Base-by-base conservation (phyloP, 2,888 invertebrate genomes). In the Troilus luridus region DNA sequence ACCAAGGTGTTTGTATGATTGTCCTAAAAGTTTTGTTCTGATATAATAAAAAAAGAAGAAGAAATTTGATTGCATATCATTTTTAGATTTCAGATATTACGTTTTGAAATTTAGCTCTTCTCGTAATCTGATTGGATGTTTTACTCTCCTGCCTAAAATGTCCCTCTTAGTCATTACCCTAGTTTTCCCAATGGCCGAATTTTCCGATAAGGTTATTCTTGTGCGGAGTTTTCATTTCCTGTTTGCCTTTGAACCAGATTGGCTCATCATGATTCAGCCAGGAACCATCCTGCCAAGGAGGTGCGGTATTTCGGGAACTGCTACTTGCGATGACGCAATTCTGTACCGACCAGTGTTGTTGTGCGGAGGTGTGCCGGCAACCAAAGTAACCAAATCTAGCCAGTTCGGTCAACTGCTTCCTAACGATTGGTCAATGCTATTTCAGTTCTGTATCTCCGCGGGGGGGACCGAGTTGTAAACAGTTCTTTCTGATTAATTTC, bases 241-340 rank as follows among this genome's bases (percentile, higher is more conserved):
- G 85, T 85, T 85, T 85, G 56, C 56, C 11, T 9, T 85, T 58
- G 21, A 56, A 27, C 72, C 72, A 77, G 72, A 77, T 27, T 77
- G 72, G 72, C 72, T 41, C 72, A 41, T 41, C 27, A 8, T 85
- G 85, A 85, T 85, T 85, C 85, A 58, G 56, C 72, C 41, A 17
- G 14, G 14, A 77, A 77, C 27, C 56, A 85, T 85, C n/a, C n/a
- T 85, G 56, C 54, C 85, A 85, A 85, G 56, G 56, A 85, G 85
- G 6, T n/a, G 85, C 56, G 85, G 54, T 85, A 85, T 85, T 85
- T 85, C n/a, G 85, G 85, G 85, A 85, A 41, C 72, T 21, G 85
- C 56, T 85, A 77, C 72, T n/a, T 56, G 56, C 14, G 85, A 85
- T 85, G 85, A 85, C 85, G 85, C 85, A 85, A 56, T 85, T 14